phyloP scores from a whole-genome alignment of 2,797 vertebrate species.

The Amblyraja radiata region DNA sequence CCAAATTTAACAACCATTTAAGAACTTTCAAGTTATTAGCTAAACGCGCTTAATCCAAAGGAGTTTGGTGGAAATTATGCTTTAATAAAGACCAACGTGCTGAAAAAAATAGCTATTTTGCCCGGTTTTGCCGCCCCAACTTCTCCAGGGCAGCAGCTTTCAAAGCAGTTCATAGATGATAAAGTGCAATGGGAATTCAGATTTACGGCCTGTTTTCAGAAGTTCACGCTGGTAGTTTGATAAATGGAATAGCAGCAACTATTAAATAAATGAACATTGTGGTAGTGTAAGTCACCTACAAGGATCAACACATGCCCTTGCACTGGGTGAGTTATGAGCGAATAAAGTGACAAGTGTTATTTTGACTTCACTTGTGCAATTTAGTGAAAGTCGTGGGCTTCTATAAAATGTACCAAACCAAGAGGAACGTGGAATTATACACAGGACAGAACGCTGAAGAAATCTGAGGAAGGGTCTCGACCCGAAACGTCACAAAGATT shows the following conservation, averaged over 20 bases:
- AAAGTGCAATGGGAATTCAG: background rate
- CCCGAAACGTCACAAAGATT: too few relatives aligned
- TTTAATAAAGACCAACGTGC: background rate
- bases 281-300: slow-evolving; percentile 19
- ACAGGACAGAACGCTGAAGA: background rate
- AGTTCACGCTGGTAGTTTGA: background rate
- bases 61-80: background rate
- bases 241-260: background rate
- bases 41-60: background rate
- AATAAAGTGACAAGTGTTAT: slow-evolving; percentile 14
- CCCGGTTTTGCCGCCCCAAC: background rate
- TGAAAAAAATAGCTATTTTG: background rate
- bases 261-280: background rate
- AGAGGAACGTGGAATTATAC: background rate
- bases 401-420: background rate
- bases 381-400: background rate
- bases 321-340: background rate
- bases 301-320: slow-evolving; percentile 28
- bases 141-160: background rate
- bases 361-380: slow-evolving; percentile 3
- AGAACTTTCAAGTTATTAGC: background rate
- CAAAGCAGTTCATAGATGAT: slow-evolving; percentile 19
- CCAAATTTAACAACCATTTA: background rate
- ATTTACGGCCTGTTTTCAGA: background rate
- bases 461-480: background rate